Evolutionary conservation across 2,113 vertebrate genomes (phyloP), one percentile per base, ranked within the genome.

Genomic region (Tursiops truncatus): DNA sequence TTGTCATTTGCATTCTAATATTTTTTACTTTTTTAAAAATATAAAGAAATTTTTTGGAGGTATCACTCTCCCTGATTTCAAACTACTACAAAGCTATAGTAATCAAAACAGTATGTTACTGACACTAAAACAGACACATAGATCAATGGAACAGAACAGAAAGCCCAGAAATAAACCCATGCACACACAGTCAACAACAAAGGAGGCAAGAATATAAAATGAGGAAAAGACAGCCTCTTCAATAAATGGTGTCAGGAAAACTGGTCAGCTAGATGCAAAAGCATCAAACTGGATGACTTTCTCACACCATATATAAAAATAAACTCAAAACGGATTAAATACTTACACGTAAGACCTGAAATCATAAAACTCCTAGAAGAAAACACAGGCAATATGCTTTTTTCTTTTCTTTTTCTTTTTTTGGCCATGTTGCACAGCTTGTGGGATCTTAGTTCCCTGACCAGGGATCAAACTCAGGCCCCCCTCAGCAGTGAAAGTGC

Each of bases 1-100:
- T 88, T 70, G 60, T 41, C 50, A 82, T 67, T 62, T 89, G 33
- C 18, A 65, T 89, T 81, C 38, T 83, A 89, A 76, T 82, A 56
- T 6, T 50, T 2, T 41, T 89, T 93, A 83, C 36, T 83, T 94
- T 31, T 13, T 36, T 4, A 62, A 94, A 94, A 73, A 58, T 50
- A 73, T 18, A 63, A 60, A 70, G 31, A 28, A 71, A 36, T 68
- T 53, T 70, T 76, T n/a, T 77, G 3, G 5, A 77, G 5, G 76
- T 79, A 79, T 79, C 76, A 79, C 20, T 56, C 18, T 50, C 47
- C 76, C 47, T 56, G 47, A 79, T 79, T 79, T 56, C 47, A 79
- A 79, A 79, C 31, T 56, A 56, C 76, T 56, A 79, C 31, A 56
- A 79, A 56, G 47, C 47, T 53, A n/a, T 20, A 56, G 28, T 53